These are phyloP conservation scores for Elachura formosa DNA, from an alignment of 2,113 vertebrate species.

Conservation along the genomic window DNA sequence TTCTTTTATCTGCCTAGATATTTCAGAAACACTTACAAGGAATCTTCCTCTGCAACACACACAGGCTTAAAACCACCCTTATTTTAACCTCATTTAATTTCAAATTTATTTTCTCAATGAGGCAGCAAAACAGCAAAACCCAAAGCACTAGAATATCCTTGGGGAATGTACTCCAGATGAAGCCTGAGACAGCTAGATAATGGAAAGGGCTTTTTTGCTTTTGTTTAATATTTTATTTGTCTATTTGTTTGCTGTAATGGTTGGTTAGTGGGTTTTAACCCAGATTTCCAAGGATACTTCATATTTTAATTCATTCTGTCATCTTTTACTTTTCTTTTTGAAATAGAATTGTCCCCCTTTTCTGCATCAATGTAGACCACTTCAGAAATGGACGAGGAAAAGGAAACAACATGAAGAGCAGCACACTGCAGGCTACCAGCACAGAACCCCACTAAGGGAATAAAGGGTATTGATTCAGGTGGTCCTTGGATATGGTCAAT, in stretches of 20 bases:
- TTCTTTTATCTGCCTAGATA: neutral
- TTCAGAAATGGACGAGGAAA: neutral
- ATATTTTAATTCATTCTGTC: neutral
- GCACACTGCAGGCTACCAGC: neutral
- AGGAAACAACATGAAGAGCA: neutral
- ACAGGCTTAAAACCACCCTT: neutral
- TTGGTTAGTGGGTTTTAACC: neutral
- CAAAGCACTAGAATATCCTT: neutral
- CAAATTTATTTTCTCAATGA: neutral
- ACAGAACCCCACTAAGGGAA: neutral
- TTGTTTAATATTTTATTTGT: constrained; percentile 11
- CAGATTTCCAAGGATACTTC: neutral
- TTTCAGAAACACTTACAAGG: neutral
- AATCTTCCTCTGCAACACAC: neutral
- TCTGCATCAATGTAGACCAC: neutral
- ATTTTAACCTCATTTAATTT: constrained; percentile 17
- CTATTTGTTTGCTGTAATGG: neutral
- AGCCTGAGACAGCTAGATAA: neutral
- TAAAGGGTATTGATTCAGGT: neutral
- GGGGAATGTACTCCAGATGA: neutral
- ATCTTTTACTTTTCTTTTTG: neutral
- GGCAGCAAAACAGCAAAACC: neutral
- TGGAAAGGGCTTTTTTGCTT: neutral
- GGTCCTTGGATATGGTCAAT: neutral
- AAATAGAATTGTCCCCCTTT: neutral